phyloP scores from a whole-genome alignment of 1,140 invertebrate genomes.

The Coenobita brevimanus region DNA sequence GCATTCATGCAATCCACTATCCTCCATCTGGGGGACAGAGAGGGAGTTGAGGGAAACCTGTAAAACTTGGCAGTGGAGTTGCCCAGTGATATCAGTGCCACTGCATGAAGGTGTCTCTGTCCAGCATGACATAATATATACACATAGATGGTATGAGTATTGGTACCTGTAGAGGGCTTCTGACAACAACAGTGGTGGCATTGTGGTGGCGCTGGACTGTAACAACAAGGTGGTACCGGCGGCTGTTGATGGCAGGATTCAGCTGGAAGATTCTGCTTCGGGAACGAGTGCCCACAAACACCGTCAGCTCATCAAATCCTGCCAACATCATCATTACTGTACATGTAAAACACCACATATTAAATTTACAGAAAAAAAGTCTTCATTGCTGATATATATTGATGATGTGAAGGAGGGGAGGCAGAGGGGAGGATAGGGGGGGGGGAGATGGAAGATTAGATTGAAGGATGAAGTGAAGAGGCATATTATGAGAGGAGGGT shows the following conservation, averaged over 20 bases:
- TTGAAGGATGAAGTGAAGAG: neutral
- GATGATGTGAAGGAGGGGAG: neutral
- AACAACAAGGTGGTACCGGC: slow-evolving; percentile 80
- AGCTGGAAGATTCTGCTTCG: slow-evolving; percentile 59
- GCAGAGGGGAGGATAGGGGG: neutral
- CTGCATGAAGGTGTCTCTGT: too few species aligned
- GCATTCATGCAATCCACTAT: too few species aligned
- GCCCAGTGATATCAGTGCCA: too few species aligned
- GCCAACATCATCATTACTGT: neutral
- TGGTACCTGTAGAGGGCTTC: slow-evolving; percentile 86
- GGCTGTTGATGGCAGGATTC: slow-evolving; percentile 39
- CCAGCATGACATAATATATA: too few species aligned
- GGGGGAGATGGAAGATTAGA: neutral
- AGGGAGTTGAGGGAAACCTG: too few species aligned
- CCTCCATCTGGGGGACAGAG: too few species aligned
- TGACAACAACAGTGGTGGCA: slow-evolving; percentile 79
- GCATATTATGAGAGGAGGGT: neutral
- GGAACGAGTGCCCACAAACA: slow-evolving; percentile 63
- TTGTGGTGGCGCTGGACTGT: slow-evolving; percentile 79
- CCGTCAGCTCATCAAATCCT: slow-evolving; percentile 67
- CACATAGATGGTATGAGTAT: too few species aligned
- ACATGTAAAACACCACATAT: neutral
- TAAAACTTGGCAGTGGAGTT: too few species aligned
- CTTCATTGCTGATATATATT: too few species aligned
- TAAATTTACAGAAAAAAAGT: too few species aligned